Percentiles rank a stretch among this genome's conserved stretches.
Evolutionary conservation across 2,113 vertebrate genomes (phyloP).

Genomic region (Cochlearius cochlearius): DNA sequence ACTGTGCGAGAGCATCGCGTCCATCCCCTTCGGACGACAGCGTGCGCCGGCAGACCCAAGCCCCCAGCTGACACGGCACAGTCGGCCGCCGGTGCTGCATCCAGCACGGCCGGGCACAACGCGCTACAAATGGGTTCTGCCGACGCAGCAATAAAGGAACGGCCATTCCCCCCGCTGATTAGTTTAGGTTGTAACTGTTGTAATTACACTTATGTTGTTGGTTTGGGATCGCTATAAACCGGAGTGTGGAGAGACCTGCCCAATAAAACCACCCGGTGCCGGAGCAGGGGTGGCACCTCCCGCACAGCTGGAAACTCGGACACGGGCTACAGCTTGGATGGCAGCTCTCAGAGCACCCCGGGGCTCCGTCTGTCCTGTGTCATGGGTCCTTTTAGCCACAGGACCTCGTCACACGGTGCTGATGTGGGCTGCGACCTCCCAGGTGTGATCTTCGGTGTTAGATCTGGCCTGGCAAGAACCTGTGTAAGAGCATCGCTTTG

Average conservation of each 20-base stretch:
- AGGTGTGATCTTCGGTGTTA: neutral
- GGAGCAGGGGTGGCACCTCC: neutral
- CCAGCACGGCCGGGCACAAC: neutral
- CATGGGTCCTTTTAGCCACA: neutral
- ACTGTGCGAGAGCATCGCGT: rapidly evolving
- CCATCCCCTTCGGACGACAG: neutral
- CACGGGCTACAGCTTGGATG: neutral
- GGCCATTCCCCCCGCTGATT: neutral
- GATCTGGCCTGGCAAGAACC: neutral
- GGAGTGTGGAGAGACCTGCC: neutral
- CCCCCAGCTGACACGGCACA: neutral
- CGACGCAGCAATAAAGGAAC: neutral
- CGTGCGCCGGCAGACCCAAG: neutral
- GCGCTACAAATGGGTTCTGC: neutral
- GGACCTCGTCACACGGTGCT: neutral
- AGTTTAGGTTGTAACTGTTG: neutral
- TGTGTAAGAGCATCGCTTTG: neutral
- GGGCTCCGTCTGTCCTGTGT: neutral
- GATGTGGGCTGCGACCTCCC: neutral
- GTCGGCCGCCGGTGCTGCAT: rapidly evolving
- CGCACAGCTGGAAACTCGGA: no score
- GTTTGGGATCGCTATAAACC: neutral
- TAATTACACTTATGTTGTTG: neutral
- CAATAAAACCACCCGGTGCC: neutral
- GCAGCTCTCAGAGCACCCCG: neutral